phyloP scores from a whole-genome alignment of 2,888 invertebrate genomes.

The Adelphocoris suturalis region DNA sequence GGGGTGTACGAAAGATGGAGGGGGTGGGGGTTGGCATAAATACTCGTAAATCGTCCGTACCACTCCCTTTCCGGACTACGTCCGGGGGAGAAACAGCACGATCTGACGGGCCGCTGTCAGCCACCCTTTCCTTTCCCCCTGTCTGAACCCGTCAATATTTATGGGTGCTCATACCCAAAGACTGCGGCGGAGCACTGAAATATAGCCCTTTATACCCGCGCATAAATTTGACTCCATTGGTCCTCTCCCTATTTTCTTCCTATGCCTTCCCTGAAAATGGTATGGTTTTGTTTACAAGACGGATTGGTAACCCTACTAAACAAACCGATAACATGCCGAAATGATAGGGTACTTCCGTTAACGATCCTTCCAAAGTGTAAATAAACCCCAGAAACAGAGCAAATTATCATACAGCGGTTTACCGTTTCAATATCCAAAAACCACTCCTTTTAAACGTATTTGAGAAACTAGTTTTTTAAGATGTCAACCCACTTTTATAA shows the following conservation, averaged over 20 bases:
- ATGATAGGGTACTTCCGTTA: not conserved
- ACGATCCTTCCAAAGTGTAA: not conserved
- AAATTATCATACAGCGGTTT: no score
- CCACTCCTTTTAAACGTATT: no score
- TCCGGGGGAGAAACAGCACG: slow-evolving; percentile 7
- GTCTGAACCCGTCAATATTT: slow-evolving; percentile 59
- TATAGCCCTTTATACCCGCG: slow-evolving; percentile 30
- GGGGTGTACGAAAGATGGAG: not conserved
- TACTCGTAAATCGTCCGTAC: slow-evolving; percentile 39
- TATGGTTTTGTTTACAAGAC: not conserved
- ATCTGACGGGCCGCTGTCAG: slow-evolving; percentile 55
- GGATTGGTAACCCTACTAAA: not conserved
- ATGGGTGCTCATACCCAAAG: slow-evolving; percentile 29
- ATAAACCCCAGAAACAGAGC: no score
- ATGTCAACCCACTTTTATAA: no score
- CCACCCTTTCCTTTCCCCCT: slow-evolving; percentile 45
- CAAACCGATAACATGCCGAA: not conserved
- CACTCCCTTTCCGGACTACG: not conserved
- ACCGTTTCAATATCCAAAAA: no score
- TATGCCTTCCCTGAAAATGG: not conserved
- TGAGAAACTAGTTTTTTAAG: no score
- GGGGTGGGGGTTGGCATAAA: not conserved
- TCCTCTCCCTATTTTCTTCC: not conserved
- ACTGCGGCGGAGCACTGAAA: slow-evolving; percentile 38
- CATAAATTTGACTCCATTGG: slow-evolving; percentile 48